Percentiles rank a stretch among this genome's conserved stretches.
phyloP scores from a whole-genome alignment of 2,113 vertebrate species.

The Carlito syrichta region DNA sequence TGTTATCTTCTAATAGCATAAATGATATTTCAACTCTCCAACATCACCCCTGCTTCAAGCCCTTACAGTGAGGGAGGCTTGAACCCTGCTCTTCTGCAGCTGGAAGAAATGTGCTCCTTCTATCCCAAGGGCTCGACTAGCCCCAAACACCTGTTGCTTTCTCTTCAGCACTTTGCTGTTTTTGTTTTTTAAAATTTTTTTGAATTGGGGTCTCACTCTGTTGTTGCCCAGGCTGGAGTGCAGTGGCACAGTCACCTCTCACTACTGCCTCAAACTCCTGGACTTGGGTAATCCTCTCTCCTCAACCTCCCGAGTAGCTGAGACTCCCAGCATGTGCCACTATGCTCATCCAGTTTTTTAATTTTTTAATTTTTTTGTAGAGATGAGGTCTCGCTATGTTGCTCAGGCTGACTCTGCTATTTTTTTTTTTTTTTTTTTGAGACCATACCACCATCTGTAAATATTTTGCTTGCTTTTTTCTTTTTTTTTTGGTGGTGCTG shows the following conservation, averaged over 20 bases:
- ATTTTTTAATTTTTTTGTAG: no score
- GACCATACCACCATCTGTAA: background rate
- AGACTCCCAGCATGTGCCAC: no score
- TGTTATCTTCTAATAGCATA: background rate
- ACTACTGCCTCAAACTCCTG: no score
- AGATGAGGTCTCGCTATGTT: no score
- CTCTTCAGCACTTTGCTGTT: background rate
- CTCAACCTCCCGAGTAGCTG: no score
- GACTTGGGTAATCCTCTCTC: no score
- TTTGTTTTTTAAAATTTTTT: background rate
- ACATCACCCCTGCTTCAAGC: background rate
- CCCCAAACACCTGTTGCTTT: background rate
- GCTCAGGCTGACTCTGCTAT: no score
- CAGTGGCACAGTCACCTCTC: no score
- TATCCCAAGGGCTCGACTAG: fast-evolving
- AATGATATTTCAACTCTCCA: background rate
- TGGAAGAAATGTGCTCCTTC: background rate
- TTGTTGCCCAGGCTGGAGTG: no score
- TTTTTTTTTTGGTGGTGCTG: background rate
- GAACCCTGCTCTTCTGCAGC: background rate
- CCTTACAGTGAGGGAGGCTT: background rate
- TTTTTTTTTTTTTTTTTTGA: background rate
- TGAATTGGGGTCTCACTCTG: no score
- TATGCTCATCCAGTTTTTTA: no score
- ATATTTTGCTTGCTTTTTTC: background rate